Evolutionary conservation across 2,797 vertebrate species (phyloP), one percentile per base, ranked within the genome.

Genomic region (Malurus splendens): DNA sequence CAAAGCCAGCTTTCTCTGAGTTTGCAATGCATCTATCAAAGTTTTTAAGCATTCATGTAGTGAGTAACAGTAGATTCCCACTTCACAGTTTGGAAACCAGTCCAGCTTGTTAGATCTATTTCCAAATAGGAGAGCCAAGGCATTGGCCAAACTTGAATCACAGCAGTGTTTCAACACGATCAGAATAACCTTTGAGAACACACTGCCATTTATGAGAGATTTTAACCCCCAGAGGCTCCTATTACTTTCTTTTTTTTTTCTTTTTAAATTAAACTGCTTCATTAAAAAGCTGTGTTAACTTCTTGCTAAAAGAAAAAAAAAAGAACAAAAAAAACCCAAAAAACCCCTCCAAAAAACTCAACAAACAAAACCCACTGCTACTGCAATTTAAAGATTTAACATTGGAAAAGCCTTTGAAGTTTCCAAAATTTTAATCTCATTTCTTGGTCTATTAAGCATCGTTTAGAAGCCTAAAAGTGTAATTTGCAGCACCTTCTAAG

Each of bases 1-100:
- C 82, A 93, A 92, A 94, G 92, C 60, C 28, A 82, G 88, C 91
- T 91, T 95, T 92, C 86, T 92, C 78, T 72, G 62, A 71, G 81
- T 20, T 77, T 68, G 68, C 54, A 79, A 27, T 14, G 64, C 48
- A 70, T 73, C 64, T 73, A 66, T 84, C 50, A 14, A 60, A 45
- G 57, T 41, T 86, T 74, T 77, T 44, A 75, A 76, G 73, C 14
- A 0, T 77, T 88, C 73, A 62, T 76, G 39, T 48, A 61, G 18
- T 50, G 74, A 77, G 62, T 67, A 87, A 89, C 77, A 89, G 87
- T 36, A 82, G 82, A 75, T 72, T 87, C 74, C 66, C 74, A 87
- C 87, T 90, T 86, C 60, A 39, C 64, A 67, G 62, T 44, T 52
- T 86, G 71, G 82, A 86, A 91, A 66, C 25, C 44, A 32, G 42